Conservation (phyloP, 2,888 invertebrate species). For the Bursaphelenchus okinawaensis region DNA sequence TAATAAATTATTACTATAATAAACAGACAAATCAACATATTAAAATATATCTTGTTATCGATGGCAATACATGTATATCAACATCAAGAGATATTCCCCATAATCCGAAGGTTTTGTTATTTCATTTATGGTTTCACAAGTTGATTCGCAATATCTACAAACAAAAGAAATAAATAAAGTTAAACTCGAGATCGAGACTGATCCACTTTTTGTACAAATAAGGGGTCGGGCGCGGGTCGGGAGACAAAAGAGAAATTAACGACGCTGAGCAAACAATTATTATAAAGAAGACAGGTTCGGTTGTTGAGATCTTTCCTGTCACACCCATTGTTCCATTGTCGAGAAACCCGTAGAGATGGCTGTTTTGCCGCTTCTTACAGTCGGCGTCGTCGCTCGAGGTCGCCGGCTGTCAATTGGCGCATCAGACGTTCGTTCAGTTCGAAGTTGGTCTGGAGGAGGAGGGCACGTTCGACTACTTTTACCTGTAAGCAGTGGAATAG, state of each 20-base stretch:
- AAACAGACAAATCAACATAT: too few species aligned
- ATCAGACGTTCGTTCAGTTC: constrained; percentile 48
- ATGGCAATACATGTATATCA: too few species aligned
- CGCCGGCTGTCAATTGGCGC: constrained; percentile 42
- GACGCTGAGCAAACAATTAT: not conserved
- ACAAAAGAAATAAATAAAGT: not conserved
- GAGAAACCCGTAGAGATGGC: not conserved
- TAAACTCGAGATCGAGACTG: not conserved
- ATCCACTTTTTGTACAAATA: not conserved
- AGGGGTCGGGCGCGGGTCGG: not conserved
- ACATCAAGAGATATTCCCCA: too few species aligned
- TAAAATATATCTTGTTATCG: too few species aligned
- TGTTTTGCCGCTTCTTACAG: not conserved
- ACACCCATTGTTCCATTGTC: not conserved
- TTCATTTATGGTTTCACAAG: too few species aligned
- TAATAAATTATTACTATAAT: too few species aligned
- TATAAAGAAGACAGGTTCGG: not conserved
- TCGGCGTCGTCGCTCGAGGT: constrained; percentile 12
- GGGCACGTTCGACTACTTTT: constrained; percentile 43
- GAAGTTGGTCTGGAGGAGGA: constrained; percentile 53
- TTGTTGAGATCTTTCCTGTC: constrained; percentile 1
- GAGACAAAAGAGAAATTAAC: not conserved
- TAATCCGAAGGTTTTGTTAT: too few species aligned
- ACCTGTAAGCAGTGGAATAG: constrained; percentile 30
- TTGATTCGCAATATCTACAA: not conserved